Percentiles rank a stretch among this genome's conserved stretches.
These are phyloP conservation scores for Onchidella celtica DNA, from an alignment of 2,888 invertebrate genomes.

Conservation along the genomic window DNA sequence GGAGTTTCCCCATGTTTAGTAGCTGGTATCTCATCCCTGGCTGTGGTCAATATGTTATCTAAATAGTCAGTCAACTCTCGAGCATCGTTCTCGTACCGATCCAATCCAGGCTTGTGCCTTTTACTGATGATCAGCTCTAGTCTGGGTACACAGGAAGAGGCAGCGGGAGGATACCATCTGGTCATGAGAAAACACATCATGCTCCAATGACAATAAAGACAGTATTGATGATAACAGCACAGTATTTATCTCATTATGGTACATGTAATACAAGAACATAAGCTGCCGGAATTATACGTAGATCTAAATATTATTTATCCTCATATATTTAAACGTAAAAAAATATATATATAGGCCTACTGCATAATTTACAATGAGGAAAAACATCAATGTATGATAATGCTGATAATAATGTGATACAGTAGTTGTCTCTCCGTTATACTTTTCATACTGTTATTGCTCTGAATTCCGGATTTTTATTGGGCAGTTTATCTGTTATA, in stretches of 20 bases:
- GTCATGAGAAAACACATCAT: background rate
- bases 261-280: too few species aligned
- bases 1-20: constrained; percentile 1
- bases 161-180: constrained; percentile 15
- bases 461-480: too few species aligned
- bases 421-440: too few species aligned
- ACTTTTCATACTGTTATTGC: too few species aligned
- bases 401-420: too few species aligned
- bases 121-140: background rate
- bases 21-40: background rate
- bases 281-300: too few species aligned
- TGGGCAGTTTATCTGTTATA: too few species aligned
- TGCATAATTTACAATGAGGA: too few species aligned
- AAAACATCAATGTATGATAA: too few species aligned
- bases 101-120: constrained; percentile 12
- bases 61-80: constrained; percentile 8
- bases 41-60: background rate
- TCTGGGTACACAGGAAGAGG: background rate
- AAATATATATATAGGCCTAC: too few species aligned
- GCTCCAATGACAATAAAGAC: background rate
- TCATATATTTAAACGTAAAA: too few species aligned
- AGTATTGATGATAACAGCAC: background rate
- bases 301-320: too few species aligned
- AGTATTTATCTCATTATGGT: background rate
- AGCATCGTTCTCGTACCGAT: background rate